Base-by-base conservation (phyloP, 2,888 invertebrate species). In the Lypha dubia region DNA sequence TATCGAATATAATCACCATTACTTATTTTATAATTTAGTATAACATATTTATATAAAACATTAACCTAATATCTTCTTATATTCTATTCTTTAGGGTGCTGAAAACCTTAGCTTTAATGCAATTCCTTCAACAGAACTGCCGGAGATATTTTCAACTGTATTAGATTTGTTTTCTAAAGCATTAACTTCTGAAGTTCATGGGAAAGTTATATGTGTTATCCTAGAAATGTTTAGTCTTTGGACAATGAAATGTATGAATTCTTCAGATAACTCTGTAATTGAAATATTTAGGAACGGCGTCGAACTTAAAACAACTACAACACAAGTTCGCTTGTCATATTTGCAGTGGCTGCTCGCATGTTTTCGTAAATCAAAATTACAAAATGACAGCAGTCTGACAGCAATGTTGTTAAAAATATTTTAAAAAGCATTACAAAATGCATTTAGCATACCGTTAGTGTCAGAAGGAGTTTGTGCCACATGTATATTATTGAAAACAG, bases 161-260 rank as follows among this genome's bases (percentile, higher is more conserved):
- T 93, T 94, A 1, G 93, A 94, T 49, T 94, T 95, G 88, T 95
- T 97, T 90, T 93, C 96, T 32, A 96, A 96, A 90, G 95, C 97
- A 53, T 93, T 98, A 53, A 97, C 97, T 89, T 94, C 94, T 65
- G 98, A 99, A 94, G 97, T 97, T 41, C 98, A 98, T 91, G 98
- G 99, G 92, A 97, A 97, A 89, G 98, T 97, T 0, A 92, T 98
- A 71, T 95, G 96, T 85, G 95, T 95, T 88, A 95, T 96, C 8
- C 93, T 98, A 28, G 95, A 97, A 88, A 95, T 96, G 94, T 94
- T 98, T 92, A 94, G 95, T 8, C 91, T 95, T 28, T 98, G 98
- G 98, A 94, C 95, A 67, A 89, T 91, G 17, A 94, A 95, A 89
- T 94, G 96, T 86, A 92, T 93, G 1, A 94, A 93, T n/a, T 94